Percentiles rank a stretch among this genome's conserved stretches.
phyloP scores from a whole-genome alignment of 1,140 invertebrate genomes.

The Aphelenchoides avenae region DNA sequence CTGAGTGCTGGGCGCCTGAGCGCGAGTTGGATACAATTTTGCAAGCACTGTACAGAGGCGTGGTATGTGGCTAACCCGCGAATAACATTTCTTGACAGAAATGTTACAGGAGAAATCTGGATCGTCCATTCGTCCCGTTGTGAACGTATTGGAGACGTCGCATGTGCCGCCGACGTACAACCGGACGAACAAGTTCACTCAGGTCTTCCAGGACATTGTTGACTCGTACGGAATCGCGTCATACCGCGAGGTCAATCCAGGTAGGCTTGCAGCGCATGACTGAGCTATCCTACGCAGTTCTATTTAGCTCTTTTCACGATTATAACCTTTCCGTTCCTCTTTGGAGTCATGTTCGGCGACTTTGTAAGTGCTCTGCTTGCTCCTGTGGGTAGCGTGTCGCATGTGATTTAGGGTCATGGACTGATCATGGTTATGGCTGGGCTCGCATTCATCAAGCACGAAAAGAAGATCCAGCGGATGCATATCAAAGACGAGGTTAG shows the following conservation, averaged over 20 bases:
- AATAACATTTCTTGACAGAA: slow-evolving; percentile 15
- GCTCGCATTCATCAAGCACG: slow-evolving; percentile 73
- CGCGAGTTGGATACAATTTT: slow-evolving; percentile 84
- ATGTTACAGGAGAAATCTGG: slow-evolving; percentile 60
- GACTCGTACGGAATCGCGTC: slow-evolving; percentile 64
- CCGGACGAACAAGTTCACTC: slow-evolving; percentile 64
- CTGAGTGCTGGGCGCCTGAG: slow-evolving; percentile 96
- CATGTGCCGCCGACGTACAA: slow-evolving; percentile 63
- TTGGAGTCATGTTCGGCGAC: slow-evolving; percentile 90
- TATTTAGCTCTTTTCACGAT: slow-evolving; percentile 73
- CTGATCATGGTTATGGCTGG: slow-evolving; percentile 72
- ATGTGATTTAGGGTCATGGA: slow-evolving; percentile 83
- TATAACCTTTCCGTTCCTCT: slow-evolving; percentile 89
- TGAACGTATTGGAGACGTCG: slow-evolving; percentile 61
- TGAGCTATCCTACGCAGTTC: slow-evolving; percentile 11
- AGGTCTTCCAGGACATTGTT: slow-evolving; percentile 64
- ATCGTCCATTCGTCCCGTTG: slow-evolving; percentile 62
- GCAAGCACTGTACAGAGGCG: slow-evolving; percentile 78
- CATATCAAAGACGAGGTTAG: slow-evolving; percentile 66
- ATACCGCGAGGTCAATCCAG: slow-evolving; percentile 64
- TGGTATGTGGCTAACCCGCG: slow-evolving; percentile 66
- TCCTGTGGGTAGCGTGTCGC: no score
- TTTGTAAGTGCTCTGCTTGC: no score
- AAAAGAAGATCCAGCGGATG: slow-evolving; percentile 72
- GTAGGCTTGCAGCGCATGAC: slow-evolving; percentile 28